phyloP scores from a whole-genome alignment of 2,797 vertebrate genomes.

The Delichon dasypus region DNA sequence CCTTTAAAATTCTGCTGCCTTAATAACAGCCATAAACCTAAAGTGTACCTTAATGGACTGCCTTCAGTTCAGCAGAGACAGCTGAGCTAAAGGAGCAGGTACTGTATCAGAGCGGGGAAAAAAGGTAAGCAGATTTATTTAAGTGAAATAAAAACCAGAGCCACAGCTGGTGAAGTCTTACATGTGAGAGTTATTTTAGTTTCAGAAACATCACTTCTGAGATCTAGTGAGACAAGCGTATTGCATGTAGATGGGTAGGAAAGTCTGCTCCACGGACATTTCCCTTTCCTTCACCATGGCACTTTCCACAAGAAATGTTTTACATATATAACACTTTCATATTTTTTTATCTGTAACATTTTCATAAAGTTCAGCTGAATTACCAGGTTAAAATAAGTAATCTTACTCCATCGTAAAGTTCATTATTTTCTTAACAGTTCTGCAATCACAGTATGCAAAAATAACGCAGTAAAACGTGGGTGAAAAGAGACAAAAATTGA shows the following conservation, averaged over 20 bases:
- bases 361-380: neutral
- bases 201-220: neutral
- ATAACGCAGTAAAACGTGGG: rapidly evolving
- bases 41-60: neutral
- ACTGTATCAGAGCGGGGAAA: neutral
- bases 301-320: rapidly evolving
- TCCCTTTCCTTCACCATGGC: neutral
- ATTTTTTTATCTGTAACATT: neutral
- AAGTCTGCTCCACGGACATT: neutral
- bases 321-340: neutral
- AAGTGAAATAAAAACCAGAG: neutral
- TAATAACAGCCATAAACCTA: neutral
- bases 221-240: neutral
- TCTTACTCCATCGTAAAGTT: neutral
- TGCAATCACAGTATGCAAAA: neutral
- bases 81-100: neutral
- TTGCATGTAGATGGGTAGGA: neutral
- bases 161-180: neutral
- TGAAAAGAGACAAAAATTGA: neutral
- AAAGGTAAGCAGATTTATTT: neutral
- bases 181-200: neutral
- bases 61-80: neutral
- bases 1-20: neutral
- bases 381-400: neutral
- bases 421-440: neutral